Conservation (phyloP, 2,113 vertebrate genomes). For the Peucedramus taeniatus region DNA sequence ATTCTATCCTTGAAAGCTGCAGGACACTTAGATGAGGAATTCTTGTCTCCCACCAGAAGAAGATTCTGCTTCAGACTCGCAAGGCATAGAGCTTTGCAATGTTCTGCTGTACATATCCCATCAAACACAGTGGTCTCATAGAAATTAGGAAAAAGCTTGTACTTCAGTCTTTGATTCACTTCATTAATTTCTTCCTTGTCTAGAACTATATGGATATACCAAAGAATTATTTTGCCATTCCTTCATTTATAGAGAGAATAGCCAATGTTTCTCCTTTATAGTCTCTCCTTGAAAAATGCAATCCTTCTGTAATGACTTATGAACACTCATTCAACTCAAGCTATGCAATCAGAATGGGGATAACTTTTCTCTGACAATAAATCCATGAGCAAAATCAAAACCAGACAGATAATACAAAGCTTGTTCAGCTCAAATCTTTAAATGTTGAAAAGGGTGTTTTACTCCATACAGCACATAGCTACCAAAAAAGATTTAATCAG, state of each 20-base stretch:
- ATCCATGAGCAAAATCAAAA: slow-evolving; percentile 14
- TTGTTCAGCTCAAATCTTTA: neutral
- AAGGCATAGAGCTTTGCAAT: neutral
- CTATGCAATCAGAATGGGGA: neutral
- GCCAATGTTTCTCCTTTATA: neutral
- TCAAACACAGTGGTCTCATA: neutral
- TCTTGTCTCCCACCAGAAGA: neutral
- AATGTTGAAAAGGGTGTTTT: neutral
- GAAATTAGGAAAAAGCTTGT: neutral
- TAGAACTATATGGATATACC: neutral
- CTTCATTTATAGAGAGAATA: neutral
- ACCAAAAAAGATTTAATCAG: slow-evolving; percentile 23
- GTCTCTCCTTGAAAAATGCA: neutral
- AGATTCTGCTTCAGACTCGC: neutral
- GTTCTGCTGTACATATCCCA: neutral
- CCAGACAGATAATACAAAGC: slow-evolving; percentile 7
- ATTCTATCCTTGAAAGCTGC: neutral
- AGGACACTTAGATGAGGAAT: neutral
- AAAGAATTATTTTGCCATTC: neutral
- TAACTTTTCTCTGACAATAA: slow-evolving; percentile 3
- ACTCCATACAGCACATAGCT: neutral
- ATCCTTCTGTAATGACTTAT: neutral
- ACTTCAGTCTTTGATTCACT: neutral
- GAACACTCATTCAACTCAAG: neutral
- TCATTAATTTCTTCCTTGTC: neutral